A percentile compares a stretch with the other conserved stretches of the same genome.
Conservation (phyloP, 2,888 invertebrate species). For the Augochlorella aurata region DNA sequence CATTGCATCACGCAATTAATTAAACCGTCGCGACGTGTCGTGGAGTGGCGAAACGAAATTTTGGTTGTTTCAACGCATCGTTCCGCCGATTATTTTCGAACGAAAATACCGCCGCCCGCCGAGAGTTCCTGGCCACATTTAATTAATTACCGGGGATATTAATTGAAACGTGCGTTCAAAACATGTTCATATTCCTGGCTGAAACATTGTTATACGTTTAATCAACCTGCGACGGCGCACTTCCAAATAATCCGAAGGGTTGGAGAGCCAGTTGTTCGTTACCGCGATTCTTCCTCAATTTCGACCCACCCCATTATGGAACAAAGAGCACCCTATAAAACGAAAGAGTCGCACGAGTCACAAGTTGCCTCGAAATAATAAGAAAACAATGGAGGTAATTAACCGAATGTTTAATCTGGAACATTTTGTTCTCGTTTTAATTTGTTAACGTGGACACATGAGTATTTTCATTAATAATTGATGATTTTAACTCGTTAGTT, state of each 20-base stretch:
- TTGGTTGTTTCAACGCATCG: neutral
- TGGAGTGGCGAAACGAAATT: conserved; percentile 5
- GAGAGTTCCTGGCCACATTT: neutral
- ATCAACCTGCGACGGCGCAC: neutral
- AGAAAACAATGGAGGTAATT: too few relatives aligned
- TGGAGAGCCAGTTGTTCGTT: conserved; percentile 26
- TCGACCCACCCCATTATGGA: neutral
- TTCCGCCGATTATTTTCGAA: conserved; percentile 22
- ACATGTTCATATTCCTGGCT: neutral
- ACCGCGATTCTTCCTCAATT: conserved; percentile 4
- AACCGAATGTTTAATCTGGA: too few relatives aligned
- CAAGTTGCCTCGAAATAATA: too few relatives aligned
- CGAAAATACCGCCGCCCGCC: neutral
- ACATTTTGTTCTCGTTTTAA: too few relatives aligned
- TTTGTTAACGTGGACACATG: too few relatives aligned
- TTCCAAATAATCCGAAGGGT: conserved; percentile 7
- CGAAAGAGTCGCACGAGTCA: too few relatives aligned
- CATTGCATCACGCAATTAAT: conserved; percentile 18
- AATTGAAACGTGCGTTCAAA: conserved; percentile 5
- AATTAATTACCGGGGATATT: conserved; percentile 19
- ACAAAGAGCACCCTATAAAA: too few relatives aligned
- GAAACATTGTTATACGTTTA: conserved; percentile 2
- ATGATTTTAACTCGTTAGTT: too few relatives aligned
- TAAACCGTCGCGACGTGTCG: conserved; percentile 9
- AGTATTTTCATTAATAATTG: too few relatives aligned